These are phyloP conservation scores for Phataginus tetradactyla DNA, from an alignment of 2,797 vertebrate genomes.

Conservation along the genomic window DNA sequence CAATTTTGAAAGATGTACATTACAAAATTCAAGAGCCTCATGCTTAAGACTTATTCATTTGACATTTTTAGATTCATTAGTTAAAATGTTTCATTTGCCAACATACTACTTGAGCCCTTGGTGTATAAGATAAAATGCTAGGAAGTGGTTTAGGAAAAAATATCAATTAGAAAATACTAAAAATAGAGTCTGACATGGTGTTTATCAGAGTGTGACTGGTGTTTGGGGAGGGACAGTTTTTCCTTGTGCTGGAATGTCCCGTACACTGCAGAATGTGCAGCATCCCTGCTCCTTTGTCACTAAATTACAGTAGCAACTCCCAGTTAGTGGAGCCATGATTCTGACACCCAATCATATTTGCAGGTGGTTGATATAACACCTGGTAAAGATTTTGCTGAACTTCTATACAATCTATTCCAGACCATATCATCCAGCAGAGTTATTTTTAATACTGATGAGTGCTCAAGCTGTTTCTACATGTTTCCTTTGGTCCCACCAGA, in stretches of 20 bases:
- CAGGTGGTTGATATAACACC: background rate
- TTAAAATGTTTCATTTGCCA: slow-evolving; percentile 15
- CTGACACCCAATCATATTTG: background rate
- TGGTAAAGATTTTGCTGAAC: background rate
- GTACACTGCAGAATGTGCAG: rapidly evolving
- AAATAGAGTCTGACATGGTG: background rate
- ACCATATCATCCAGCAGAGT: background rate
- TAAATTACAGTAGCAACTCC: background rate
- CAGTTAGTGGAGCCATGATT: background rate
- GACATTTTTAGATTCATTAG: slow-evolving; percentile 58
- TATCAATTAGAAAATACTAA: background rate
- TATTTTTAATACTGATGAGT: background rate
- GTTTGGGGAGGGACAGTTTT: background rate
- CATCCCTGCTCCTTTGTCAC: background rate
- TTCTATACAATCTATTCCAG: background rate
- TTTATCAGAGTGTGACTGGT: background rate
- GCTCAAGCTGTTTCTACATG: background rate
- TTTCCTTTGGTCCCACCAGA: background rate
- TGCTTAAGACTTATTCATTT: slow-evolving; percentile 53
- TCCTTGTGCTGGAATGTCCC: background rate
- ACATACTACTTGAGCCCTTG: background rate
- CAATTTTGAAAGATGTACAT: slow-evolving; percentile 68
- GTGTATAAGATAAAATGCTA: background rate
- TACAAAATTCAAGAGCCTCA: slow-evolving; percentile 66
- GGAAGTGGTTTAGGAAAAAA: background rate